Base-by-base conservation (phyloP, 2,113 vertebrate genomes). In the Oncorhynchus clarkii region DNA sequence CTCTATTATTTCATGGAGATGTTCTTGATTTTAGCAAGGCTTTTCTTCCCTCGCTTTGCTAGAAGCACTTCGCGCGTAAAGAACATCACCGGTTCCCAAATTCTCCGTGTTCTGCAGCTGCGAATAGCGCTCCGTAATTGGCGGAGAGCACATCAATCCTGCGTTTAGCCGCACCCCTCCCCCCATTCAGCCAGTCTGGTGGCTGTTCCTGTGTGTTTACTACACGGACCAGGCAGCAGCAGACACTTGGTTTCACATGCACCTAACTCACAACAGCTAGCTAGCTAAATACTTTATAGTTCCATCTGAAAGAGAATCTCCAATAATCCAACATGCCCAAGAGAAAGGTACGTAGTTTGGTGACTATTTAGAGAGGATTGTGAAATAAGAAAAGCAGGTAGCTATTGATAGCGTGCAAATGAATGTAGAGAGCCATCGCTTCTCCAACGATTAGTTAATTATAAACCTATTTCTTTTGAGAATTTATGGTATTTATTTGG, bases 201-300 rank as follows among this genome's bases (percentile, higher is more conserved):
- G 91, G 90, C 89, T 90, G 92, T 92, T 93, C 88, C 91, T 89
- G 89, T 93, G 93, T 94, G 92, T 94, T 93, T 94, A 95, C 92
- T 94, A 93, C 92, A 92, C 91, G 93, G 91, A 90, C 85, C 91
- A 87, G 91, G 90, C 91, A 93, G 89, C 91, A 87, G 89, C 92
- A 92, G 89, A 92, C 88, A 90, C 90, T 92, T 91, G 91, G 91
- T 89, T 93, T 93, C 91, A 93, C 88, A 92, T 93, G 91, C 89
- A 88, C 90, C 88, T 85, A 93, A 84, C 81, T 86, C 84, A 86
- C 83, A 71, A 78, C 65, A 84, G 91, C 88, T 39, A 39, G 34
- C 34, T 0, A 39, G 39, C 39, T 9, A 39, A 39, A 39, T 73
- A 45, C 85, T 83, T 90, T 92, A 88, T 91, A 88, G 87, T 89